A percentile compares a stretch with the other conserved stretches of the same genome.
Evolutionary conservation across 2,113 vertebrate genomes (phyloP).

Genomic region (Uria lomvia): DNA sequence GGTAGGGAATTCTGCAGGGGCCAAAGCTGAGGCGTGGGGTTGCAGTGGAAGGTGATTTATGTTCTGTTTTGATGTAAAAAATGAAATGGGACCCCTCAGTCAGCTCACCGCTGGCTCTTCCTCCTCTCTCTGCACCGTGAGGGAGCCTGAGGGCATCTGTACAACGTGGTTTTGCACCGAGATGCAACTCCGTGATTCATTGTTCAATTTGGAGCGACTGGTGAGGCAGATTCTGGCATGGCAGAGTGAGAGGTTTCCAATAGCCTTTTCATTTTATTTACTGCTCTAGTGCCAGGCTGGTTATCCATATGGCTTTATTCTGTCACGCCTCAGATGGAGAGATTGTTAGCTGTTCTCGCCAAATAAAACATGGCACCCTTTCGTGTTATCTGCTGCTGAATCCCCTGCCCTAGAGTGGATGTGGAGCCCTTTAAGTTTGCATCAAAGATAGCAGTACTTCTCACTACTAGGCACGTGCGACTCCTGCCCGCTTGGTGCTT

Average conservation of each 20-base stretch:
- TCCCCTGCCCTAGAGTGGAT: not conserved
- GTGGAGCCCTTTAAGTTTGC: not conserved
- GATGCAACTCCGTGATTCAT: fast-evolving
- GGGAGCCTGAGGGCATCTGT: not conserved
- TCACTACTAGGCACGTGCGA: fast-evolving
- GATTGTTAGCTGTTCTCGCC: not conserved
- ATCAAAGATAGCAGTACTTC: fast-evolving
- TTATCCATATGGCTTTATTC: not conserved
- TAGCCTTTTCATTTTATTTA: not conserved
- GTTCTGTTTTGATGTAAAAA: not conserved
- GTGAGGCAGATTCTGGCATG: not conserved
- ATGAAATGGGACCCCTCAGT: not conserved
- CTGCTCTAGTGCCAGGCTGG: not conserved
- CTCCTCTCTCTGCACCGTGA: fast-evolving
- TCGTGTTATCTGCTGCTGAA: not conserved
- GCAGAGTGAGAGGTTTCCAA: not conserved
- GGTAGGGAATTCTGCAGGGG: not conserved
- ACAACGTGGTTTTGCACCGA: fast-evolving
- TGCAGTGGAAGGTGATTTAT: not conserved
- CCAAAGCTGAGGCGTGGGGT: fast-evolving
- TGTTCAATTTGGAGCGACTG: not conserved
- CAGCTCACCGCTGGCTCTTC: not conserved
- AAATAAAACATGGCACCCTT: not conserved
- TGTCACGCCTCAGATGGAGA: not conserved
- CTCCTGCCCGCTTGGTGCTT: not conserved